A percentile compares a stretch with the other conserved stretches of the same genome.
These are phyloP conservation scores for Ficedula albicollis DNA, from an alignment of 2,797 vertebrate genomes.

Conservation along the genomic window DNA sequence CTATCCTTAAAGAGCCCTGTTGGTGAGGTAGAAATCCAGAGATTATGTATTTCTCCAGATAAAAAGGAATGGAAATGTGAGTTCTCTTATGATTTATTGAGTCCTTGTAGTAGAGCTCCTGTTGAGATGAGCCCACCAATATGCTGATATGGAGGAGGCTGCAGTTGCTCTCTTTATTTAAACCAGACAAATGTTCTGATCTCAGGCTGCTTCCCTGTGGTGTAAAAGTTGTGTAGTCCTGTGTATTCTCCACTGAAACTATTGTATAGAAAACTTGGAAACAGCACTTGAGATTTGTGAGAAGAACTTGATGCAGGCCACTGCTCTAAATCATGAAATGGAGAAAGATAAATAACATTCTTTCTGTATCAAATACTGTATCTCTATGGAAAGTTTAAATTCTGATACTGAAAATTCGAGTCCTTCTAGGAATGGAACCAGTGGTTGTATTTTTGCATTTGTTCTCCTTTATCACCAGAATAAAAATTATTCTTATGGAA, in stretches of 20 bases:
- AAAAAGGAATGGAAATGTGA: accelerated
- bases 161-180: background rate
- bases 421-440: background rate
- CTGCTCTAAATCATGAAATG: background rate
- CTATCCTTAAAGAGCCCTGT: accelerated
- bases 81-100: background rate
- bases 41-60: background rate
- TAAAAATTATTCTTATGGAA: background rate
- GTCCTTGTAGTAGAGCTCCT: background rate
- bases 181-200: background rate
- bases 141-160: accelerated
- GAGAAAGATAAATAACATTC: background rate
- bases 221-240: background rate
- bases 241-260: background rate
- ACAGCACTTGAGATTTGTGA: background rate
- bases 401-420: background rate
- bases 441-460: background rate
- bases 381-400: background rate
- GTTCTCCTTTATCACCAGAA: background rate
- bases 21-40: background rate
- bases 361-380: background rate
- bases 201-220: background rate
- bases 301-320: background rate
- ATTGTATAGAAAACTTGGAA: background rate
- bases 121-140: background rate